phyloP scores from a whole-genome alignment of 2,797 vertebrate genomes.

The Melanotaenia maccullochi region DNA sequence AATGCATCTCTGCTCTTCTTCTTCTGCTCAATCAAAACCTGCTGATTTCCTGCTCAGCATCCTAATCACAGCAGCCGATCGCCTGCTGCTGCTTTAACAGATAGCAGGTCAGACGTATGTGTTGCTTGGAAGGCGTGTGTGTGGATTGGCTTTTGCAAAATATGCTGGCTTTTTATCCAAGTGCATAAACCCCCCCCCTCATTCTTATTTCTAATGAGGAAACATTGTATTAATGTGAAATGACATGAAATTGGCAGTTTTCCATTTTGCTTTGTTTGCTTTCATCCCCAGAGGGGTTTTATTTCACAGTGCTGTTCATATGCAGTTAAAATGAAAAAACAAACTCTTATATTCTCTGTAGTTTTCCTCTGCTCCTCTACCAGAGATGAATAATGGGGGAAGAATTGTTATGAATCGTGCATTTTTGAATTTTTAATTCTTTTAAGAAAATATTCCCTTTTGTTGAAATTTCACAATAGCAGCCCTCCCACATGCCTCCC shows the following conservation, averaged over 20 bases:
- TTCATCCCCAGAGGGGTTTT: slow-evolving; percentile 53
- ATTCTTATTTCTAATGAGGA: slow-evolving; percentile 57
- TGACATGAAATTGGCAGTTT: slow-evolving; percentile 60
- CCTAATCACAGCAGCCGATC: slow-evolving; percentile 49
- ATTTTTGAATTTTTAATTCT: slow-evolving; percentile 16
- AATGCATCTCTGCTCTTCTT: slow-evolving; percentile 19
- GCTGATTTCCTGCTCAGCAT: slow-evolving; percentile 47
- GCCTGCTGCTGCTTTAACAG: slow-evolving; percentile 46
- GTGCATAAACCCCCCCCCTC: slow-evolving; percentile 9
- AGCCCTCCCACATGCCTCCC: slow-evolving; percentile 17
- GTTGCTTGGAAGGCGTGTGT: neutral
- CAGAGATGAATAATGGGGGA: slow-evolving; percentile 59
- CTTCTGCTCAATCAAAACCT: slow-evolving; percentile 26
- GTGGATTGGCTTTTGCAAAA: slow-evolving; percentile 6
- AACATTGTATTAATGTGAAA: slow-evolving; percentile 40
- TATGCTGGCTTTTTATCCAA: slow-evolving; percentile 30
- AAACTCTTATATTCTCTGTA: slow-evolving; percentile 41
- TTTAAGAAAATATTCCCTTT: slow-evolving; percentile 39
- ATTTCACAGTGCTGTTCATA: slow-evolving; percentile 59
- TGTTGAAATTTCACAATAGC: slow-evolving; percentile 38
- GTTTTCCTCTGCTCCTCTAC: neutral
- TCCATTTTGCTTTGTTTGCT: slow-evolving; percentile 55
- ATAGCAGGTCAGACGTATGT: slow-evolving; percentile 31
- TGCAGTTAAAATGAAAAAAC: slow-evolving; percentile 13
- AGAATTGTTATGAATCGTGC: slow-evolving; percentile 53